Percentiles rank a stretch among this genome's conserved stretches.
phyloP scores from a whole-genome alignment of 2,888 invertebrate species.

The Antitype chi region DNA sequence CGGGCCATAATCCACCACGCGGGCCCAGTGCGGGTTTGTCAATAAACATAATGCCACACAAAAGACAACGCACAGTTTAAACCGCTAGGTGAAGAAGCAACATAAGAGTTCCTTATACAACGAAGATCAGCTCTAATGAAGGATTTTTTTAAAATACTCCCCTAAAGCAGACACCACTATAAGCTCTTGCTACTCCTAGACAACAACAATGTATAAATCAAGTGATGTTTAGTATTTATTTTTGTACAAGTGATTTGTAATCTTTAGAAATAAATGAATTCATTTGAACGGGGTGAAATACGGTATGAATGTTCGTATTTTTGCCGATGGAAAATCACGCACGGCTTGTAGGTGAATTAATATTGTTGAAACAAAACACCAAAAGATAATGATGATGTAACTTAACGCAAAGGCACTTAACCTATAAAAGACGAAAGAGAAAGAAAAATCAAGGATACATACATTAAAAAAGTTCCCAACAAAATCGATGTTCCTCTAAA shows the following conservation, averaged over 20 bases:
- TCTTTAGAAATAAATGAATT: no score
- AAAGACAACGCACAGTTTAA: neutral
- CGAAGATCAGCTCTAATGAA: no score
- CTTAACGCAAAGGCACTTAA: slow-evolving; percentile 17
- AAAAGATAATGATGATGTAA: neutral
- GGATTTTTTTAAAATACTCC: neutral
- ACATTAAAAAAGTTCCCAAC: slow-evolving; percentile 56
- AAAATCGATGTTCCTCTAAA: slow-evolving; percentile 51
- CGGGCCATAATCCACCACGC: no score
- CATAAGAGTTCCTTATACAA: neutral
- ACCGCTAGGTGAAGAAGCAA: neutral
- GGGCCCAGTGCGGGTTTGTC: no score
- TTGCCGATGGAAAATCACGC: neutral
- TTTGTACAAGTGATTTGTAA: no score
- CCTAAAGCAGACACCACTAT: no score
- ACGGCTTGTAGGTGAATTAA: neutral
- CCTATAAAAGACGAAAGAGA: slow-evolving; percentile 38
- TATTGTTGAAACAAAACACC: neutral
- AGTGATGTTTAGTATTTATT: no score
- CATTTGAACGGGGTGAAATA: neutral
- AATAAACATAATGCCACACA: no score
- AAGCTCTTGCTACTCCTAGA: no score
- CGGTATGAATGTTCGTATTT: neutral
- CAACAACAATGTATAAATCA: no score
- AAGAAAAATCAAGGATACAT: slow-evolving; percentile 19